Evolutionary conservation across 2,888 invertebrate species (phyloP).

Genomic region (Sylvicola fuscatus): DNA sequence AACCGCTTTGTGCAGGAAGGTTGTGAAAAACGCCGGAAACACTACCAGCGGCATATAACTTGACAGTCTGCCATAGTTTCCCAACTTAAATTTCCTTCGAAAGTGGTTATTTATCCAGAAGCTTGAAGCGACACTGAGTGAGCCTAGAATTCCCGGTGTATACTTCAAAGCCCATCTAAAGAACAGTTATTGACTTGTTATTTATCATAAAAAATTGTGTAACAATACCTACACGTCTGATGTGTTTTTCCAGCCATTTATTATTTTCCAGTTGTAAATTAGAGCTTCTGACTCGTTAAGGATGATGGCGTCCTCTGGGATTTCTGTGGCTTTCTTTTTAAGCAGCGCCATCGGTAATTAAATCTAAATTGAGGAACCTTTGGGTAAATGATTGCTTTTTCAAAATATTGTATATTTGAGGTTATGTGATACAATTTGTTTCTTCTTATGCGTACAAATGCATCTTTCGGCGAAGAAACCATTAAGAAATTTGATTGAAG

Average conservation of each 20-base stretch:
- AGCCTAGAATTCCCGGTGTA: conserved; percentile 30
- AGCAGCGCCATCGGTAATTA: conserved; percentile 45
- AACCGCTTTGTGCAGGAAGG: conserved; percentile 36
- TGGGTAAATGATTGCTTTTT: too few species aligned
- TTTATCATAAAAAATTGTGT: conserved; percentile 1
- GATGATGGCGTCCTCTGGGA: conserved; percentile 39
- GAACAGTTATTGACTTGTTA: conserved; percentile 7
- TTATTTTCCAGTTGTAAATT: conserved; percentile 33
- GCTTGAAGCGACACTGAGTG: conserved; percentile 30
- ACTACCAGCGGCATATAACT: conserved; percentile 38
- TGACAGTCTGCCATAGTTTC: conserved; percentile 32
- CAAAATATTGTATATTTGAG: too few species aligned
- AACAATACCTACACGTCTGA: conserved; percentile 35
- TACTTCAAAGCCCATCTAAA: conserved; percentile 32
- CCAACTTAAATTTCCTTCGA: conserved; percentile 37
- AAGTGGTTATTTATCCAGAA: conserved; percentile 39
- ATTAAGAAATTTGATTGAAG: too few species aligned
- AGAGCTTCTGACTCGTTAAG: conserved; percentile 35
- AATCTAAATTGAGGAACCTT: too few species aligned
- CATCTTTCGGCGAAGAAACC: too few species aligned
- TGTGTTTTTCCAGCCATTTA: conserved; percentile 34
- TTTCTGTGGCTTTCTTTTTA: conserved; percentile 20
- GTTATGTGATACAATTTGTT: too few species aligned
- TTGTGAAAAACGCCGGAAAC: conserved; percentile 34
- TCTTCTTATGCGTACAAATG: too few species aligned